A percentile compares a stretch with the other conserved stretches of the same genome.
Evolutionary conservation across 2,113 vertebrate species (phyloP).

Genomic region (Mobula birostris): DNA sequence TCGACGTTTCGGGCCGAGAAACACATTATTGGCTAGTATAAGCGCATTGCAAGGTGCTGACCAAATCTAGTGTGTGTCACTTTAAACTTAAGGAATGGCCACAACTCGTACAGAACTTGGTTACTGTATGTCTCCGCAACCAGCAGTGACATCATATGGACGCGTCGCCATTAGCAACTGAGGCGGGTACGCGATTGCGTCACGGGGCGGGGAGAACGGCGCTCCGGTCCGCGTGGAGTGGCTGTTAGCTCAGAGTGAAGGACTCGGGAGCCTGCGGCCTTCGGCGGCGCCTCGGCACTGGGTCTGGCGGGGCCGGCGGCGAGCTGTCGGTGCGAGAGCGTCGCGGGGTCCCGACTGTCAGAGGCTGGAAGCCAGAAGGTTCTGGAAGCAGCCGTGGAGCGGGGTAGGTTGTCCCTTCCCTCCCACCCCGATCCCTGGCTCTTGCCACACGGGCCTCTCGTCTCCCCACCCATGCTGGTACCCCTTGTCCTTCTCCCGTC

Average conservation of each 20-base stretch:
- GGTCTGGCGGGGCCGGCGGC: neutral
- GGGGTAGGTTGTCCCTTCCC: neutral
- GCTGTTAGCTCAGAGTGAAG: neutral
- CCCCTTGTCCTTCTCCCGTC: neutral
- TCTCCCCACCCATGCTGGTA: neutral
- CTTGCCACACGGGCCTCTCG: neutral
- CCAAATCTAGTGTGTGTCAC: neutral
- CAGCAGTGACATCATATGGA: neutral
- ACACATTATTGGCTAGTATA: too few species aligned
- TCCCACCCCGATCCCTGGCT: neutral
- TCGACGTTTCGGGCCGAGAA: too few species aligned
- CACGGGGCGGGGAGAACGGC: neutral
- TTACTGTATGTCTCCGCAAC: neutral
- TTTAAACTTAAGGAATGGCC: neutral
- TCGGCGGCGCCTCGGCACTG: neutral
- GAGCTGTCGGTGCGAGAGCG: too few species aligned
- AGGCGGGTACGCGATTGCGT: neutral
- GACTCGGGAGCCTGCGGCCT: neutral
- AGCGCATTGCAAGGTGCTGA: too few species aligned
- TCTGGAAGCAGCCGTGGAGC: neutral
- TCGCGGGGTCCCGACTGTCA: too few species aligned
- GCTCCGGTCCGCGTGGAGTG: neutral
- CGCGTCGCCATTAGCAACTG: slow-evolving; percentile 22
- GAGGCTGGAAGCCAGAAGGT: neutral
- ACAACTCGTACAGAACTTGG: too few species aligned